These are phyloP conservation scores for Cavia porcellus DNA, from an alignment of 2,113 vertebrate species.

Conservation along the genomic window DNA sequence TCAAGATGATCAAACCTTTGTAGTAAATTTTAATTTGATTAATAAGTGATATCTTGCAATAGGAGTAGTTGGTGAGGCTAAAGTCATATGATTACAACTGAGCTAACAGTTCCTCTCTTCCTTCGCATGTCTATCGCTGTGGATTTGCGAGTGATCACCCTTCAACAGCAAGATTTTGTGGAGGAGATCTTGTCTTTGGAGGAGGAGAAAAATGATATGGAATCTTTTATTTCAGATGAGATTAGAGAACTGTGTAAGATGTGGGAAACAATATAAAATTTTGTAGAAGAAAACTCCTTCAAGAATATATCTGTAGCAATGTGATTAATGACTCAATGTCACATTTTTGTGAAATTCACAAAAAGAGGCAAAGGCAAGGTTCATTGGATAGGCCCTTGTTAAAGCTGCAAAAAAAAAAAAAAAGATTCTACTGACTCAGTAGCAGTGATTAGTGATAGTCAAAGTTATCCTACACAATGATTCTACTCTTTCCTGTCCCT, in stretches of 20 bases:
- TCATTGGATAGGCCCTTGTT: neutral
- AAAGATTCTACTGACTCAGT: neutral
- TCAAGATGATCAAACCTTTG: neutral
- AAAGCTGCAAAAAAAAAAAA: neutral
- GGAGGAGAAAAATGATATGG: neutral
- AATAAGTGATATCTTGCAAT: neutral
- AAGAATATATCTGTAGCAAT: neutral
- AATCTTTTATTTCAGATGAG: neutral
- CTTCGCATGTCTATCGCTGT: rapidly evolving
- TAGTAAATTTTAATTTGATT: neutral
- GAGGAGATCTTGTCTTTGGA: neutral
- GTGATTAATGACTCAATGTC: neutral
- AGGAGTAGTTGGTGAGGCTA: neutral
- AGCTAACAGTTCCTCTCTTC: neutral
- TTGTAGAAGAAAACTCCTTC: neutral
- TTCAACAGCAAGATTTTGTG: neutral
- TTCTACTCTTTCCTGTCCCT: neutral
- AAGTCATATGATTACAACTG: neutral
- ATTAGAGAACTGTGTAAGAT: neutral
- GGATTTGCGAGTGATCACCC: neutral
- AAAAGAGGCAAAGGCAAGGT: neutral
- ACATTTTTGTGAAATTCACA: neutral
- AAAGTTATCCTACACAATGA: neutral
- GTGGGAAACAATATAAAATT: neutral
- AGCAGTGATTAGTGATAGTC: neutral